Evolutionary conservation across 2,113 vertebrate genomes (phyloP), one percentile per base, ranked within the genome.

Genomic region (Ranitomeya imitator): DNA sequence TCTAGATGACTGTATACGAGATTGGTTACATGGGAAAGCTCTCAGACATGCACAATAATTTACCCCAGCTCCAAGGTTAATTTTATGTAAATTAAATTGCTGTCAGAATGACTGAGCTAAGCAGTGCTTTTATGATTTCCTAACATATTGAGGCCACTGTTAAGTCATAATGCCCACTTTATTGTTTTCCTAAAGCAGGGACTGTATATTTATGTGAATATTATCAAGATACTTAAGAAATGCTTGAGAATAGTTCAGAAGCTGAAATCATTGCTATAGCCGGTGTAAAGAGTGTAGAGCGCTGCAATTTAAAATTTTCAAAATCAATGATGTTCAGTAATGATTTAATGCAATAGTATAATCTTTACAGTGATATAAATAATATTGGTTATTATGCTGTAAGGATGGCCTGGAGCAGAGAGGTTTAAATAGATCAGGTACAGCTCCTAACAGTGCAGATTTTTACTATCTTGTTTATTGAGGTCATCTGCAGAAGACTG

Each of bases 11-110:
- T 73, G n/a, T 80, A 55, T 73, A 81, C 81, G 65, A 81, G 86
- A 16, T 21, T n/a, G 55, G 71, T 61, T 85, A 57, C 74, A 79
- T 63, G 74, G n/a, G 21, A 87, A 59, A 45, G 45, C 78, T 73
- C 82, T 82, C 86, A 79, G 45, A 21, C 61, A 79, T 59, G 15
- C 65, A 87, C 77, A 81, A 73, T 23, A 78, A 26, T 67, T 87
- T 71, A 86, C 67, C 26, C 21, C 63, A 69, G 86, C 61, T 87
- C n/a, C 61, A 82, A 69, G 67, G 86, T 87, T 87, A 87, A 81
- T 87, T 87, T 81, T 87, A 87, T 87, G 86, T 80, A 87, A 87
- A 87, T 87, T 6, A 88, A 83, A 88, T 88, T 60, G 65, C 86
- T 83, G 79, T 73, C 79, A 52, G 86, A 74, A 19, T 83, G 79